phyloP scores from a whole-genome alignment of 2,888 invertebrate species.

The Tribolium freemani region DNA sequence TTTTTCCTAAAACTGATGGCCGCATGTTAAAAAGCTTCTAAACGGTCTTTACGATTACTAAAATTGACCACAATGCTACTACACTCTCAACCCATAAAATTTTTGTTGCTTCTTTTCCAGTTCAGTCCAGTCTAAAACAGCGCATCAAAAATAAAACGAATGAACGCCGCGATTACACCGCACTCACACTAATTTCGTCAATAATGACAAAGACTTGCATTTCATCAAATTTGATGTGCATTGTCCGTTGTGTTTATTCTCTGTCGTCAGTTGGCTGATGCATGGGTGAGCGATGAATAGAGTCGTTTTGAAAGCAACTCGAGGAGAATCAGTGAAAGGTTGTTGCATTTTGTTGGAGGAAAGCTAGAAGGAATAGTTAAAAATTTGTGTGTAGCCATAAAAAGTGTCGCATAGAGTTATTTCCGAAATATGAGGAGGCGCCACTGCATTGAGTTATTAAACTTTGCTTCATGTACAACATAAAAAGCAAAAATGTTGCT shows the following conservation, averaged over 20 bases:
- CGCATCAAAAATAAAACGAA: background rate
- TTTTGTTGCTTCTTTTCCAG: conserved; percentile 3
- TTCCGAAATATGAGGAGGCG: conserved; percentile 24
- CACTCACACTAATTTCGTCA: background rate
- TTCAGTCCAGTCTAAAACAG: conserved; percentile 1
- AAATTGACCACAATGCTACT: conserved; percentile 22
- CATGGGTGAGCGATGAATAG: conserved; percentile 24
- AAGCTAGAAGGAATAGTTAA: conserved; percentile 13
- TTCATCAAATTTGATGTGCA: background rate
- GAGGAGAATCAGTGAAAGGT: conserved; percentile 19
- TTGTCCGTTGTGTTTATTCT: conserved; percentile 3
- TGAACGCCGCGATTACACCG: background rate
- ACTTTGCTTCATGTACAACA: conserved; percentile 30
- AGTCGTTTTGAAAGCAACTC: conserved; percentile 8
- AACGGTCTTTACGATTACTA: conserved; percentile 22
- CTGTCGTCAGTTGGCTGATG: conserved; percentile 15
- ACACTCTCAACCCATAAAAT: conserved; percentile 3
- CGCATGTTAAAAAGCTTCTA: conserved; percentile 18
- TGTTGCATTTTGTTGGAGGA: conserved; percentile 22
- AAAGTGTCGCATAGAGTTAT: conserved; percentile 18
- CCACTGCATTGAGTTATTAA: conserved; percentile 32
- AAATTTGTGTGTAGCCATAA: conserved; percentile 19
- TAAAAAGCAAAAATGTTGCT: conserved; percentile 27
- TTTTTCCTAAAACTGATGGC: background rate
- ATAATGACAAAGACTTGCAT: background rate